Evolutionary conservation across 2,797 vertebrate genomes (phyloP), one percentile per base, ranked within the genome.

Genomic region (Euthynnus affinis): DNA sequence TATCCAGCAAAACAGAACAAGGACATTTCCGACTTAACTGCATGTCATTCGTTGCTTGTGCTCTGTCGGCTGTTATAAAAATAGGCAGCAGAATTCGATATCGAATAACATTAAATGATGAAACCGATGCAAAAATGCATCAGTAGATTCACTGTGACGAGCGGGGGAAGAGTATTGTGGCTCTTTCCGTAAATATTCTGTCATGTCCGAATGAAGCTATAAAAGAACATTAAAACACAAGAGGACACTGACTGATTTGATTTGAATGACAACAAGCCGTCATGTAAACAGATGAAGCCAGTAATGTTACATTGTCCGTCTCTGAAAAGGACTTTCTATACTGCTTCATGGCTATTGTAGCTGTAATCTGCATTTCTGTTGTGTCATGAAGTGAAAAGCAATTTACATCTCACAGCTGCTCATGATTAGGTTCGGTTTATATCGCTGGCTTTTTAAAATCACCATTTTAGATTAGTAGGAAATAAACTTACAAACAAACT

Each of bases 381-480:
- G 56, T 52, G 72, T 10, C 34, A 22, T 37, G 0, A 34, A 44
- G 22, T 37, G 13, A 9, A 66, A 62, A 70, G 17, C 57, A 52
- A 62, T 62, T 37, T 23, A 20, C 3, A 18, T 57, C 60, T 40
- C 23, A 29, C 8, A 66, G 23, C 22, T 34, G 7, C 49, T 52
- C 67, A 14, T 1, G 48, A 57, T 52, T 57, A 53, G 20, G 10
- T 9, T 15, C 3, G 1, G 12, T 65, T 70, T 34, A 40, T 27
- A 61, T 57, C 22, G 53, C n/a, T 17, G 49, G 25, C 27, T 32
- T 56, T 73, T 74, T 23, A 34, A n/a, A n/a, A 64, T 83, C 18
- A 49, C n/a, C 49, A 27, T 48, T 27, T 52, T 66, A 53, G 42
- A 49, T 49, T 63, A 49, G 65, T 32, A 51, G 46, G 18, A 49